Evolutionary conservation across 2,888 invertebrate genomes (phyloP), one percentile per base, ranked within the genome.

Genomic region (Trachelus iudaicus): DNA sequence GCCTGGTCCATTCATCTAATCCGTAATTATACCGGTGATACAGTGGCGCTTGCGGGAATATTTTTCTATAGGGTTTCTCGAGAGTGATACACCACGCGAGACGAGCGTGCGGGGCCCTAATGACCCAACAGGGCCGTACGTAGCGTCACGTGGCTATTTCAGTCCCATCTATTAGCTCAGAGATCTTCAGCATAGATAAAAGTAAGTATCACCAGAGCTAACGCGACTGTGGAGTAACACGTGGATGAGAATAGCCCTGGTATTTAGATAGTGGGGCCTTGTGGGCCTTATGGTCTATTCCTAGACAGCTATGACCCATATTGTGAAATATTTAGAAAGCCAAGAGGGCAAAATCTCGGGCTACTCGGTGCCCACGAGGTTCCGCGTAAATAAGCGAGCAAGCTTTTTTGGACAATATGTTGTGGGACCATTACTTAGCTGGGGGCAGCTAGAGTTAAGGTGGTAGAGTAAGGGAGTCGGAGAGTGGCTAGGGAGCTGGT

Each of bases 321-420:
- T 23, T 1, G 23, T 23, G 56, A 23, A 23, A 15, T 56, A 56
- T 56, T 9, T 9, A 56, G 56, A 23, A 9, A 23, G 23, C 56
- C 9, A 56, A 23, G 56, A 56, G 56, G 56, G 56, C 23, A 56
- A 23, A 56, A 2, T 56, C 23, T 56, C 23, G 9, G 56, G 56
- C 9, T 56, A 9, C 23, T 23, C 56, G 23, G 23, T 56, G 23
- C 56, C 23, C 56, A 56, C 56, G 56, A 23, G 9, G 9, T 56
- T 75, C 77, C 79, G 80, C 80, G 86, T 86, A 85, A 85, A 88
- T 85, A 85, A 85, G 86, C 80, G 84, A 78, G 81, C 79, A 75
- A 80, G 86, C 83, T 88, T 88, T 89, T 89, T 89, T 87, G 86
- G 86, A 90, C 89, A 90, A 89, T 90, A 89, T 89, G 89, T 89